A percentile compares a stretch with the other conserved stretches of the same genome.
Evolutionary conservation across 2,888 invertebrate genomes (phyloP).

Genomic region (Nomada ferruginata): DNA sequence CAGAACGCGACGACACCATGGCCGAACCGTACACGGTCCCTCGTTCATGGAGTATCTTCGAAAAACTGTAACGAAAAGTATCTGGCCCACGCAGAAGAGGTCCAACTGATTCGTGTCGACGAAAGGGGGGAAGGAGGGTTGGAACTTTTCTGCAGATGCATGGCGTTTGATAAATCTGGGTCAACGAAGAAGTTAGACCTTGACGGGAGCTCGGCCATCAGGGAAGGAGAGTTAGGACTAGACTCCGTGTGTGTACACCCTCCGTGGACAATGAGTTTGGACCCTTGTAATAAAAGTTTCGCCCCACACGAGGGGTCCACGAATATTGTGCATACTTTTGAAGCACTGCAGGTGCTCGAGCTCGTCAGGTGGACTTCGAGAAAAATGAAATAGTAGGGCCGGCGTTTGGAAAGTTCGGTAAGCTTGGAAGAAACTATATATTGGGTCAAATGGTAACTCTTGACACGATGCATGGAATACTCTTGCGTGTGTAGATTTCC

Average conservation of each 20-base stretch:
- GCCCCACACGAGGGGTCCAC: background rate
- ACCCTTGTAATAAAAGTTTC: slow-evolving; percentile 20
- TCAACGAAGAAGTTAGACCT: background rate
- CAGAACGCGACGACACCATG: background rate
- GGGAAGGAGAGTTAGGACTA: slow-evolving; percentile 1
- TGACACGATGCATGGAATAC: too few relatives aligned
- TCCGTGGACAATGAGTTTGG: background rate
- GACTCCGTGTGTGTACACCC: background rate
- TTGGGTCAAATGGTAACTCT: background rate
- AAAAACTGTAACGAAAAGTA: background rate
- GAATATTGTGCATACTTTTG: slow-evolving; percentile 12
- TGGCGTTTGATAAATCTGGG: slow-evolving; percentile 1
- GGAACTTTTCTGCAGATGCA: background rate
- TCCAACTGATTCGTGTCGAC: background rate
- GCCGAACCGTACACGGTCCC: too few relatives aligned
- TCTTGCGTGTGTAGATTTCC: too few relatives aligned
- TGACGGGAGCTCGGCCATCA: background rate
- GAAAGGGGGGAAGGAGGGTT: background rate
- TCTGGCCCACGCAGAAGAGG: too few relatives aligned
- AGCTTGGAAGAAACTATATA: background rate
- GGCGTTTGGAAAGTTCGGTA: background rate
- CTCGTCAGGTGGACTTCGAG: slow-evolving; percentile 2
- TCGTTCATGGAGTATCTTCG: background rate
- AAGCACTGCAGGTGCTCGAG: background rate
- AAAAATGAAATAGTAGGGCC: background rate